A percentile compares a stretch with the other conserved stretches of the same genome.
Evolutionary conservation across 2,113 vertebrate species (phyloP).

Genomic region (human (Homo sapiens)): DNA sequence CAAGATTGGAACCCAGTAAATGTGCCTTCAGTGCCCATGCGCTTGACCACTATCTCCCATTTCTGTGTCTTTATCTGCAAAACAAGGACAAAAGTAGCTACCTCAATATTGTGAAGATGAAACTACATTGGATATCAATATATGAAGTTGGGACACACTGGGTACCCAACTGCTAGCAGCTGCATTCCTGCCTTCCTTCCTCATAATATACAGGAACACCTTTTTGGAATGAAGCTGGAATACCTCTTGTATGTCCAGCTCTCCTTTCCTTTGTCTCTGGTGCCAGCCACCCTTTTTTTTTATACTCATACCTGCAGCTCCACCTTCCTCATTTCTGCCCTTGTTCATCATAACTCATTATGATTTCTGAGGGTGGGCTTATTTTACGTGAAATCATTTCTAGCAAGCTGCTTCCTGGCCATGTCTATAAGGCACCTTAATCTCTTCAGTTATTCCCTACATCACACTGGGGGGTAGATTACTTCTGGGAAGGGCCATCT

Average conservation of each 20-base stretch:
- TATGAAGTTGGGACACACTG: rapidly evolving
- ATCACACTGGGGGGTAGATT: not conserved
- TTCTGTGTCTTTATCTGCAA: not conserved
- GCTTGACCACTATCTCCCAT: not conserved
- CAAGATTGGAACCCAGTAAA: not conserved
- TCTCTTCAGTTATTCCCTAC: not conserved
- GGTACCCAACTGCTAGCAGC: not conserved
- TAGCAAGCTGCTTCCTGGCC: not conserved
- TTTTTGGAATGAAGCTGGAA: not conserved
- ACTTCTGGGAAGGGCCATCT: not conserved
- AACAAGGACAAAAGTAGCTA: not conserved
- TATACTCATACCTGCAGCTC: not conserved
- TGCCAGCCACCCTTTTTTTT: not conserved
- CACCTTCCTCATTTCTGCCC: not conserved
- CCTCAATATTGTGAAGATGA: not conserved
- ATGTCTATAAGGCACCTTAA: not conserved
- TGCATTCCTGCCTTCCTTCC: not conserved
- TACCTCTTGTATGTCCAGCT: rapidly evolving
- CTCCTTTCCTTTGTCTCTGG: not conserved
- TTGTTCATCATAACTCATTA: not conserved
- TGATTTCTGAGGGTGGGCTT: not conserved
- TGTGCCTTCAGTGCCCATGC: not conserved
- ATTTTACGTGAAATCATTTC: not conserved
- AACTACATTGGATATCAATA: not conserved
- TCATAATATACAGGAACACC: not conserved